Evolutionary conservation across 2,888 invertebrate species (phyloP).

Genomic region (Drosophila tripunctata): DNA sequence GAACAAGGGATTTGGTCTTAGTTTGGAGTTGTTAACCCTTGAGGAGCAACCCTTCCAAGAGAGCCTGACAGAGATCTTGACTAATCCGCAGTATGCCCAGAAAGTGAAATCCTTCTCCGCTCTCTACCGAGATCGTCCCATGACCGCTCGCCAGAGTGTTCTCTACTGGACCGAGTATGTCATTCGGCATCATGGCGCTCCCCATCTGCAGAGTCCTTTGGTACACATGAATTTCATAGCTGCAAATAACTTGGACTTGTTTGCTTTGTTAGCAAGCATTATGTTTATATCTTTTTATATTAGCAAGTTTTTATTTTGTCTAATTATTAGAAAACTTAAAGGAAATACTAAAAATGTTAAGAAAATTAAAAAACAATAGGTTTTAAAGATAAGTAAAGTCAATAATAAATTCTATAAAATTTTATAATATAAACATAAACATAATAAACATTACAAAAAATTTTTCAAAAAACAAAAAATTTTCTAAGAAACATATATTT

Average conservation of each 20-base stretch:
- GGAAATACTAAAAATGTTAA: not conserved
- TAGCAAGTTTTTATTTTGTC: not conserved
- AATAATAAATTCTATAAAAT: not conserved
- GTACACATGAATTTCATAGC: slow-evolving; percentile 84
- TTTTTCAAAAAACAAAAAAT: no score
- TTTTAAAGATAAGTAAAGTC: not conserved
- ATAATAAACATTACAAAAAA: no score
- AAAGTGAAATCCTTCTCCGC: slow-evolving; percentile 83
- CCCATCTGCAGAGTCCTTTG: slow-evolving; percentile 85
- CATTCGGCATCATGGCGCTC: slow-evolving; percentile 85
- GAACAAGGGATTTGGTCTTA: slow-evolving; percentile 68
- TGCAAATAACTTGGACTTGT: slow-evolving; percentile 85
- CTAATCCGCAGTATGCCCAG: slow-evolving; percentile 64
- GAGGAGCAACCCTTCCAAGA: slow-evolving; percentile 55
- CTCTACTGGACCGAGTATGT: slow-evolving; percentile 87
- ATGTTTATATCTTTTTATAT: not conserved
- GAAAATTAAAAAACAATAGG: slow-evolving; percentile 4
- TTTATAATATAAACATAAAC: no score
- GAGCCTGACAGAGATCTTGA: slow-evolving; percentile 62
- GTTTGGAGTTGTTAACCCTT: slow-evolving; percentile 53
- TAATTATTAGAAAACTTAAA: slow-evolving; percentile 6
- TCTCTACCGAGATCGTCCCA: slow-evolving; percentile 86
- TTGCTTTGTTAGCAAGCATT: slow-evolving; percentile 41
- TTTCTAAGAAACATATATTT: no score
- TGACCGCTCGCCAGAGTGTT: slow-evolving; percentile 85